Evolutionary conservation across 2,113 vertebrate species (phyloP).

Genomic region (Panthera leo): DNA sequence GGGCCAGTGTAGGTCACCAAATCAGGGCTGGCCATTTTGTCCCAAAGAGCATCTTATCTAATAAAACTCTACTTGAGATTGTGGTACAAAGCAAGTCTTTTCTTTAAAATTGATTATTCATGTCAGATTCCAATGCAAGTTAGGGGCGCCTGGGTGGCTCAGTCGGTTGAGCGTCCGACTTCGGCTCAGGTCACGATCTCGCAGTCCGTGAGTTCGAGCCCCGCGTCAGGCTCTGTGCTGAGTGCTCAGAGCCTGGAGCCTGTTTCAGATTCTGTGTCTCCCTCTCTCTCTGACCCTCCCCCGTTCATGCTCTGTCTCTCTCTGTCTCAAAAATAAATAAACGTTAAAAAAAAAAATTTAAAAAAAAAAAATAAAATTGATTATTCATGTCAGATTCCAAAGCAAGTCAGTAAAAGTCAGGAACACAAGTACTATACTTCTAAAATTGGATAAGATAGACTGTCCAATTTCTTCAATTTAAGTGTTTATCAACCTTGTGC

Average conservation of each 20-base stretch:
- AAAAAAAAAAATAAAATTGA: not conserved
- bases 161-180: too few relatives aligned
- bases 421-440: not conserved
- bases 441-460: not conserved
- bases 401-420: not conserved
- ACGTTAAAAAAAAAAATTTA: too few relatives aligned
- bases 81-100: not conserved
- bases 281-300: too few relatives aligned
- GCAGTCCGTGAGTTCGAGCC: too few relatives aligned
- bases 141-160: not conserved
- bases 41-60: not conserved
- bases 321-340: too few relatives aligned
- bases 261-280: too few relatives aligned
- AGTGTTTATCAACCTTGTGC: not conserved
- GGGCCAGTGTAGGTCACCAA: constrained; percentile 50
- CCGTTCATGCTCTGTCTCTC: too few relatives aligned
- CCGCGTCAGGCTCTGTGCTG: too few relatives aligned
- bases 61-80: not conserved
- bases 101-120: not conserved
- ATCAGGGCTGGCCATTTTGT: not conserved
- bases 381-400: not conserved
- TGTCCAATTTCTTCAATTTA: not conserved
- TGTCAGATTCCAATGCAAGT: not conserved
- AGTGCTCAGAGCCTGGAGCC: too few relatives aligned
- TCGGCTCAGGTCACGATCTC: too few relatives aligned